A percentile compares a stretch with the other conserved stretches of the same genome.
phyloP scores from a whole-genome alignment of 2,888 invertebrate species.

The Bombylius major region DNA sequence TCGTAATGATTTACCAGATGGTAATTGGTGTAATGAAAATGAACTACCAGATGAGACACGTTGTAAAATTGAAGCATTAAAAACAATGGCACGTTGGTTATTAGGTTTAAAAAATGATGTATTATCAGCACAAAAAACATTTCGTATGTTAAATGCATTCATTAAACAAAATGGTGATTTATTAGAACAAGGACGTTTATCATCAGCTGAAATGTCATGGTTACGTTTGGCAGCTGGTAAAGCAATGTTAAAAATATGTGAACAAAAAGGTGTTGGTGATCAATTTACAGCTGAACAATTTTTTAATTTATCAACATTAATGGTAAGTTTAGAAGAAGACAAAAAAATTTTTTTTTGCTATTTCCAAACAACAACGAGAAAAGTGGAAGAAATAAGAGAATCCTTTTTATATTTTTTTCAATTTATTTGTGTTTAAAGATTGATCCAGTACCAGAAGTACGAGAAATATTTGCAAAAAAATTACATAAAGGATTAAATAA shows the following conservation, averaged over 20 bases:
- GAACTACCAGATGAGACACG: slow-evolving; percentile 81
- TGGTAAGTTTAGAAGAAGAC: slow-evolving; percentile 55
- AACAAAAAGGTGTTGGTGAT: slow-evolving; percentile 91
- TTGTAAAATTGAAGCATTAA: slow-evolving; percentile 87
- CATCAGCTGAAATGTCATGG: slow-evolving; percentile 86
- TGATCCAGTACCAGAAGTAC: slow-evolving; percentile 67
- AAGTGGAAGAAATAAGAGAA: too few relatives aligned
- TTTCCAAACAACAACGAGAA: background rate
- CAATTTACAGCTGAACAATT: slow-evolving; percentile 91
- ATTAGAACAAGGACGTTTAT: slow-evolving; percentile 56
- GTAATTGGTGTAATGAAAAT: slow-evolving; percentile 71
- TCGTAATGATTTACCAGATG: slow-evolving; percentile 30
- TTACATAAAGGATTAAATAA: slow-evolving; percentile 77
- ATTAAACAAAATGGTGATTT: slow-evolving; percentile 86
- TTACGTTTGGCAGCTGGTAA: slow-evolving; percentile 83
- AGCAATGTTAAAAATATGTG: slow-evolving; percentile 93
- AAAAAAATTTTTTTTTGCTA: background rate
- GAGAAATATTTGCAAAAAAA: slow-evolving; percentile 79
- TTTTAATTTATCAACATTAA: slow-evolving; percentile 81
- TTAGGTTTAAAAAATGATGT: slow-evolving; percentile 80
- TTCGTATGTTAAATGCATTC: slow-evolving; percentile 88
- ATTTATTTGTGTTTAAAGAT: slow-evolving; percentile 38
- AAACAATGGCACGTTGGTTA: slow-evolving; percentile 94
- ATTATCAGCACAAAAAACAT: slow-evolving; percentile 82
- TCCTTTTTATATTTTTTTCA: background rate